phyloP scores from a whole-genome alignment of 2,888 invertebrate species.

The Standfussiana lucernea region DNA sequence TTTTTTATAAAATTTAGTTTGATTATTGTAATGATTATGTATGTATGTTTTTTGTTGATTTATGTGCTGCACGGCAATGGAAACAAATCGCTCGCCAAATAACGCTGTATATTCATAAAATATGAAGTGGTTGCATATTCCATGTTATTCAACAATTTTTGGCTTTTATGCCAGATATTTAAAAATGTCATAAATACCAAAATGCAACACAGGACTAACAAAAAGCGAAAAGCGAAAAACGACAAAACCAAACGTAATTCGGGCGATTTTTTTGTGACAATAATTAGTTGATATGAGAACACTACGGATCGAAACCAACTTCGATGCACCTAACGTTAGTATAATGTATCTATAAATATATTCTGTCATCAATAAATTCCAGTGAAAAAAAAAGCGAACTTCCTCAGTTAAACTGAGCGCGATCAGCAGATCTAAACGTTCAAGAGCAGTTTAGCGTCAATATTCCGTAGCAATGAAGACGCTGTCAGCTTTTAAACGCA shows the following conservation, averaged over 20 bases:
- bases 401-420: not conserved
- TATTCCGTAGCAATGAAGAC: not conserved
- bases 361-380: slow-evolving; percentile 27
- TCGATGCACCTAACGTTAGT: slow-evolving; percentile 26
- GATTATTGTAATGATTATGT: not conserved
- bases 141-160: not conserved
- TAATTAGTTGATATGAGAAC: slow-evolving; percentile 41
- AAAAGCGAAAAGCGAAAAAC: slow-evolving; percentile 27
- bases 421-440: not conserved
- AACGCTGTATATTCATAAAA: not conserved
- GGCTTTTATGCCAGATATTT: not conserved
- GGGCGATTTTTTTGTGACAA: slow-evolving; percentile 52
- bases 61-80: not conserved
- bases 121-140: not conserved
- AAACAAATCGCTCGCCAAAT: slow-evolving; percentile 1
- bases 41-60: too few relatives aligned
- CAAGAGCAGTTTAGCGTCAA: too few relatives aligned
- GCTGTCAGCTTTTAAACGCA: not conserved
- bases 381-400: slow-evolving; percentile 5
- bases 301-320: slow-evolving; percentile 33
- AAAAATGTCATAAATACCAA: slow-evolving; percentile 1
- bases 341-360: slow-evolving; percentile 18
- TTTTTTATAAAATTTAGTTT: not conserved
- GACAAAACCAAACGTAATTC: slow-evolving; percentile 24
- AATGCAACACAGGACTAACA: not conserved